Evolutionary conservation across 2,113 vertebrate genomes (phyloP), one percentile per base, ranked within the genome.

Genomic region (Panthera tigris): DNA sequence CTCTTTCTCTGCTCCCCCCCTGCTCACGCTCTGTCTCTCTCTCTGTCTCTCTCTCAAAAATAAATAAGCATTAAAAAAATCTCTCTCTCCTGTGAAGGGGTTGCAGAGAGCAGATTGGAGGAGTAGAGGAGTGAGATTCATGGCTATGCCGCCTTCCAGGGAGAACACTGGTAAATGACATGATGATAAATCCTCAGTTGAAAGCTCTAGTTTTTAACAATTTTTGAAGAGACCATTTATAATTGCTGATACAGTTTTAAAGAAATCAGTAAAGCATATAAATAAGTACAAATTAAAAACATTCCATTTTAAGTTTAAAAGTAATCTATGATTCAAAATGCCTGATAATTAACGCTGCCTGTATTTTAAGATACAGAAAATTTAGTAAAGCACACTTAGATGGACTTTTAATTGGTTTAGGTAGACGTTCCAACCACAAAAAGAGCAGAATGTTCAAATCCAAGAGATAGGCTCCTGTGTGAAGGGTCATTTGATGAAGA

Each of bases 401-500:
- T 83, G 16, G 0, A 74, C 87, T 95, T 98, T 91, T 95, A 90
- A 95, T 88, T 98, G 45, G 71, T 98, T 98, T 97, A 99, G 97
- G 97, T 90, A 55, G 97, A 96, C 68, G 57, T 80, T 93, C 83
- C 95, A 71, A 68, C 69, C 96, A 3, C 95, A 69, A 11, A 45
- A 39, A 82, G 63, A 61, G 19, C 55, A 68, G 85, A 83, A 52
- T 71, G 65, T 76, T 93, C 74, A 16, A 86, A 92, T 79, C 61
- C 73, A 41, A 63, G 61, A 14, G 52, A 82, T 10, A 92, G 95
- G 2, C 92, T 96, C 31, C 97, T 99, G 63, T 95, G 99, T 31
- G 97, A 96, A 69, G 99, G 98, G 81, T 83, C 79, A 6, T 99
- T 99, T 92, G 97, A 98, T 96, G 99, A 99, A 95, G 99, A 99